Evolutionary conservation across 2,888 invertebrate genomes (phyloP), one percentile per base, ranked within the genome.

Genomic region (Elmis aenea): DNA sequence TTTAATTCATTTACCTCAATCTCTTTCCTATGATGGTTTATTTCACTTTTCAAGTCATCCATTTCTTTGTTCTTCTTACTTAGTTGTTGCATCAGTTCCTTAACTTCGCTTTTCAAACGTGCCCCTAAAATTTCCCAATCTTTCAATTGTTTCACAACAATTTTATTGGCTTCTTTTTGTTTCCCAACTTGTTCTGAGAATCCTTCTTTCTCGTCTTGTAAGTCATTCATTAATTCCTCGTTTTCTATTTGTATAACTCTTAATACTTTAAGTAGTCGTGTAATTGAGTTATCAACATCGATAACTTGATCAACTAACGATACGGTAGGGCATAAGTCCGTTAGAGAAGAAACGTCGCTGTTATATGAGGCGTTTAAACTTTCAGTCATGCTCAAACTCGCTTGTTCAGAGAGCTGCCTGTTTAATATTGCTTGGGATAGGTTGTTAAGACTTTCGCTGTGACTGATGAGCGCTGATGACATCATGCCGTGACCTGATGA

Each of bases 381-480:
- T 58, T 57, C 69, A 50, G 46, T 51, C 26, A 56, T 45, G 58
- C 62, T 52, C 23, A 56, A 31, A 33, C 54, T 57, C 5, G 54
- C 49, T 26, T 59, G 61, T 38, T 62, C 62, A 2, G 61, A 61
- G 27, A 52, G 44, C 55, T 85, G 84, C 1, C 86, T 76, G 57
- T 77, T 76, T 28, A 83, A 73, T 58, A 86, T 85, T 32, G 86
- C 83, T 51, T 85, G 84, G 0, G 86, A 83, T 5, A 88, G 68
- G 62, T 83, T 85, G 54, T 85, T 84, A 23, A 88, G 72, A 23
- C 85, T 86, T 57, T 85, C 85, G 49, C 68, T 66, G 45, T 66
- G 62, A 9, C 62, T 58, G 30, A 67, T 36, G 32, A 63, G 54
- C 8, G 54, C 34, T 13, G 64, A 61, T 40, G 57, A 61, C 25